Percentiles rank a stretch among this genome's conserved stretches.
Evolutionary conservation across 2,888 invertebrate species (phyloP).

Genomic region (Aethes cnicana): DNA sequence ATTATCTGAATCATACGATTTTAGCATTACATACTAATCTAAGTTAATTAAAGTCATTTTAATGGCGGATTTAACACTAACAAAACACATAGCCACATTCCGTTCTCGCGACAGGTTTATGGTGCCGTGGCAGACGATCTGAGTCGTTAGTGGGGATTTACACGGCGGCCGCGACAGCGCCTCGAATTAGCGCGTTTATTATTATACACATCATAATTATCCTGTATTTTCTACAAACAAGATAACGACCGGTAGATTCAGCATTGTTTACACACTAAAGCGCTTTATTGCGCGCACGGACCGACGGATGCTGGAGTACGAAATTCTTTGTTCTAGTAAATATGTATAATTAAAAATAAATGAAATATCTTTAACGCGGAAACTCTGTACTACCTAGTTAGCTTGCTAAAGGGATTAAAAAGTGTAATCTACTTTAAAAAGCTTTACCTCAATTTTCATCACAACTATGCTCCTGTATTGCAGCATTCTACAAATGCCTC

Average conservation of each 20-base stretch:
- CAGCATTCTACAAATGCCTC: too few species aligned
- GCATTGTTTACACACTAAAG: conserved; percentile 42
- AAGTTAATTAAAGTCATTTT: conserved; percentile 22
- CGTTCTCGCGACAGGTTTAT: conserved; percentile 22
- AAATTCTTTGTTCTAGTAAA: conserved; percentile 15
- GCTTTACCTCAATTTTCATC: too few species aligned
- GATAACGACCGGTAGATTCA: conserved; percentile 41
- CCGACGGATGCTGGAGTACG: conserved; percentile 1
- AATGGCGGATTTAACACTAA: conserved; percentile 18
- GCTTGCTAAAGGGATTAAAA: too few species aligned
- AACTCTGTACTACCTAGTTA: too few species aligned
- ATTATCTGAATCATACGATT: too few species aligned
- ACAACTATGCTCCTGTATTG: too few species aligned
- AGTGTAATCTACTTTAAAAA: too few species aligned
- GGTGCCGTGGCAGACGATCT: conserved; percentile 39
- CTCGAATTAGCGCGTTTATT: conserved; percentile 54
- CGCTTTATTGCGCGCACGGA: conserved; percentile 44
- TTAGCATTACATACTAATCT: conserved; percentile 11
- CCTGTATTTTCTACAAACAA: conserved; percentile 40
- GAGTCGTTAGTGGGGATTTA: conserved; percentile 54
- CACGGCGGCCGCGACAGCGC: conserved; percentile 48
- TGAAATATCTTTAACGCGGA: background rate
- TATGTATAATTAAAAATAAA: background rate
- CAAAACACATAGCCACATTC: conserved; percentile 20
- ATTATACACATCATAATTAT: conserved; percentile 54